These are phyloP conservation scores for Hypomesus transpacificus DNA, from an alignment of 2,113 vertebrate species.

Conservation along the genomic window DNA sequence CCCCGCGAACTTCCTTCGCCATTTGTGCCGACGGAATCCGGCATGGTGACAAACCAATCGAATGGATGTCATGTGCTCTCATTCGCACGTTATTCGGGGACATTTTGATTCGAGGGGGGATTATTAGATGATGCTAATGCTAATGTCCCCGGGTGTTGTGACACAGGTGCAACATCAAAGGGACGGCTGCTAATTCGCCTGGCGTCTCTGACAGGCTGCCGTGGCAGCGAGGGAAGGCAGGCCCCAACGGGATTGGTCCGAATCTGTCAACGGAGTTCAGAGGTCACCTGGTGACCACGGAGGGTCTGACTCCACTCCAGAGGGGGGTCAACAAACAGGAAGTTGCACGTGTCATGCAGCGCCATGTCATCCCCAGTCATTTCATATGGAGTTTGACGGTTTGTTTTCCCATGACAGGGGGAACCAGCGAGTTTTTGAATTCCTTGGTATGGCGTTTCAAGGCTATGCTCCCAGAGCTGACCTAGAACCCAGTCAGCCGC, in stretches of 20 bases:
- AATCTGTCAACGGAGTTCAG: slow-evolving; percentile 11
- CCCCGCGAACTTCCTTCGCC: not conserved
- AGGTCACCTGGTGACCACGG: slow-evolving; percentile 16
- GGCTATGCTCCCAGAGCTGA: too few relatives aligned
- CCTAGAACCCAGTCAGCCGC: too few relatives aligned
- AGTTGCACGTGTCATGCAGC: too few relatives aligned
- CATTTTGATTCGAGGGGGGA: too few relatives aligned
- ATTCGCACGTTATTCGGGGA: too few relatives aligned
- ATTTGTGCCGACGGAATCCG: not conserved
- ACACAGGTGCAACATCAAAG: slow-evolving; percentile 9
- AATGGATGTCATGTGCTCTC: too few relatives aligned
- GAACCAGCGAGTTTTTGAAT: too few relatives aligned
- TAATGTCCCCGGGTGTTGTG: slow-evolving; percentile 17
- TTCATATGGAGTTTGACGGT: too few relatives aligned
- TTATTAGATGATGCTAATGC: slow-evolving; percentile 3
- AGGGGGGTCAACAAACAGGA: not conserved
- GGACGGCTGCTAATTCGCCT: slow-evolving; percentile 26
- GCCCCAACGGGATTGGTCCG: slow-evolving; percentile 25
- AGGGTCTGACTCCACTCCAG: not conserved
- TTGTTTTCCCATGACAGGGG: too few relatives aligned
- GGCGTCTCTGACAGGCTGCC: slow-evolving; percentile 24
- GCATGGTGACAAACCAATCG: too few relatives aligned
- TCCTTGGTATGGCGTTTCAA: too few relatives aligned
- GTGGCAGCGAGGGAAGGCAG: not conserved
- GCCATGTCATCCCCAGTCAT: too few relatives aligned